Conservation (phyloP, 2,113 vertebrate genomes). For the Lepus europaeus region DNA sequence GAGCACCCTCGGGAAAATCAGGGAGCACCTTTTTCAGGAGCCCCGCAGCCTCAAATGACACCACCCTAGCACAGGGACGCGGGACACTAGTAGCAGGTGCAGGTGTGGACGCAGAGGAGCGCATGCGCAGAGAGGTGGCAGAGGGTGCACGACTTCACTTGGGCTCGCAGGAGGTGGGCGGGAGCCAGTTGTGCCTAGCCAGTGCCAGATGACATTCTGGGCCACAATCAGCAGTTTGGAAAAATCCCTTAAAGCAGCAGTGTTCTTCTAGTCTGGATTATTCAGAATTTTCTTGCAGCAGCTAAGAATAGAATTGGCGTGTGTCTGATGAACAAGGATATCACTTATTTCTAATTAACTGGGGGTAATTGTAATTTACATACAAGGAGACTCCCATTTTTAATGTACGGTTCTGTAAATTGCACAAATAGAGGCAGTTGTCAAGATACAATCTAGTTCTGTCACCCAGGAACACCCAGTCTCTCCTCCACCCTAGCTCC, state of each 20-base stretch:
- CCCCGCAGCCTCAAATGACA: background rate
- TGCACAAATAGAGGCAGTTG: background rate
- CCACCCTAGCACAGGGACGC: background rate
- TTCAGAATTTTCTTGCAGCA: background rate
- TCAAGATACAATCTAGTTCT: background rate
- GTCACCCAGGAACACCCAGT: background rate
- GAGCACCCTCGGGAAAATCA: background rate
- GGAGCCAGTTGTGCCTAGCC: rapidly evolving
- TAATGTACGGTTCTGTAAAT: background rate
- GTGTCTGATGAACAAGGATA: background rate
- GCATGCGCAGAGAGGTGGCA: rapidly evolving
- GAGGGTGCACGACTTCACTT: background rate
- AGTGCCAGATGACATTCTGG: too few relatives aligned
- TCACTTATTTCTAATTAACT: background rate
- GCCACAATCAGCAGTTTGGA: background rate
- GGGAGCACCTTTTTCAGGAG: background rate
- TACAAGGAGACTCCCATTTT: background rate
- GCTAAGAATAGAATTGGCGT: background rate
- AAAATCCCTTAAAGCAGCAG: background rate
- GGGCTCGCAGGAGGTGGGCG: rapidly evolving
- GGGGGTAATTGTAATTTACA: background rate
- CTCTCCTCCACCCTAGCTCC: background rate
- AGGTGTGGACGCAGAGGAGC: background rate
- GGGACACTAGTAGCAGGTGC: too few relatives aligned
- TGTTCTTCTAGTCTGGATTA: background rate